A percentile compares a stretch with the other conserved stretches of the same genome.
These are phyloP conservation scores for Homarus americanus DNA, from an alignment of 1,140 invertebrate genomes.

Conservation along the genomic window DNA sequence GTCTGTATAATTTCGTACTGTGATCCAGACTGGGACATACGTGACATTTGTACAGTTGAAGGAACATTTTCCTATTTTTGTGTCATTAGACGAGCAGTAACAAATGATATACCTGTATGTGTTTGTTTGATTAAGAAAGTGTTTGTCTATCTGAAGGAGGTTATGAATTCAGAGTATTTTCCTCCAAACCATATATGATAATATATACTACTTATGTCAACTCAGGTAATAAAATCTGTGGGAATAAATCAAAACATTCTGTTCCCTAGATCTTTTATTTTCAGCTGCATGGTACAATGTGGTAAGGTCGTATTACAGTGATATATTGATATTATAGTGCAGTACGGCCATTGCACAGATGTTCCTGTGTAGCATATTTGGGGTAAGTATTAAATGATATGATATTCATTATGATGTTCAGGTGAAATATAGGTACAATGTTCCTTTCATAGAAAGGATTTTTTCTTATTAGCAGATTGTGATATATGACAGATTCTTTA, in stretches of 20 bases:
- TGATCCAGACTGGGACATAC: too few species aligned
- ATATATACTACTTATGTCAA: too few species aligned
- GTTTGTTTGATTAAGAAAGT: too few species aligned
- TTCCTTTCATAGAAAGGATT: conserved; percentile 27
- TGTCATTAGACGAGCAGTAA: too few species aligned
- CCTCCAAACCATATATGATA: too few species aligned
- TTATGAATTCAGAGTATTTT: too few species aligned
- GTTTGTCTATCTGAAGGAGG: too few species aligned
- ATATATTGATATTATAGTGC: conserved; percentile 51
- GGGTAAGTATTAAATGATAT: conserved; percentile 32
- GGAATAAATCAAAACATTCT: background rate
- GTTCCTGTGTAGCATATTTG: conserved; percentile 22
- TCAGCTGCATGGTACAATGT: conserved; percentile 57
- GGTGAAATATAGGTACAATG: conserved; percentile 9
- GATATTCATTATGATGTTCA: conserved; percentile 12
- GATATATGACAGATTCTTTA: background rate
- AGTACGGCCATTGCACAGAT: conserved; percentile 33
- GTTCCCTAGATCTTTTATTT: conserved; percentile 55
- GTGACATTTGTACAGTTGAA: too few species aligned
- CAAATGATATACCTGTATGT: too few species aligned
- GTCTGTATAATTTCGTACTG: too few species aligned
- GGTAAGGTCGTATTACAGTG: conserved; percentile 39
- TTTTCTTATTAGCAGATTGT: conserved; percentile 18
- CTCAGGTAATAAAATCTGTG: too few species aligned
- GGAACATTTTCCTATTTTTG: too few species aligned